A percentile compares a stretch with the other conserved stretches of the same genome.
phyloP scores from a whole-genome alignment of 2,888 invertebrate species.

The Corbicula japonica region DNA sequence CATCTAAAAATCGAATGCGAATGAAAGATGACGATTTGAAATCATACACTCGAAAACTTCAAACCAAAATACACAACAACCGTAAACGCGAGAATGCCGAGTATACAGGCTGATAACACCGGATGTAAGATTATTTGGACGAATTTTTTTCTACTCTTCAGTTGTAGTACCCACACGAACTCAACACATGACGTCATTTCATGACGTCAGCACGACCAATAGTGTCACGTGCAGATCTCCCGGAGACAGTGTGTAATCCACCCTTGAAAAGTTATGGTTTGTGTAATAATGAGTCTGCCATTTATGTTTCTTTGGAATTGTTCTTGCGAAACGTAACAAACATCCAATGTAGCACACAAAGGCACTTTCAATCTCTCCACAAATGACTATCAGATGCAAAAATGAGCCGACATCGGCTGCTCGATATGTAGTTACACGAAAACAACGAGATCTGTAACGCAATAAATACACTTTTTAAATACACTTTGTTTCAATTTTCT shows the following conservation, averaged over 20 bases:
- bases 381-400: conserved; percentile 28
- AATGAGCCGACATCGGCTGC: conserved; percentile 35
- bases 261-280: conserved; percentile 52
- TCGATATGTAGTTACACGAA: conserved; percentile 54
- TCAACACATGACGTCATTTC: conserved; percentile 57
- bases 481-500: conserved; percentile 40
- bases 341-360: conserved; percentile 50
- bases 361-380: conserved; percentile 45
- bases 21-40: conserved; percentile 24
- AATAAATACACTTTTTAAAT: conserved; percentile 62
- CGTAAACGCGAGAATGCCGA: conserved; percentile 23
- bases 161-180: conserved; percentile 27
- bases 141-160: conserved; percentile 27
- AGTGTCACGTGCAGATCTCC: conserved; percentile 57
- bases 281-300: conserved; percentile 52
- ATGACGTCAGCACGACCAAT: conserved; percentile 56
- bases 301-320: conserved; percentile 65
- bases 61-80: conserved; percentile 40
- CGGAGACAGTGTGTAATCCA: conserved; percentile 67
- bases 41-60: conserved; percentile 25
- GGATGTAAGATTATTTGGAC: conserved; percentile 40
- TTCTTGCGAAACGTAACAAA: conserved; percentile 22
- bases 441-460: conserved; percentile 54
- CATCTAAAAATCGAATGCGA: conserved; percentile 1
- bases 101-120: conserved; percentile 22